Conservation (phyloP, 2,113 vertebrate genomes). For the Phocoena phocoena region DNA sequence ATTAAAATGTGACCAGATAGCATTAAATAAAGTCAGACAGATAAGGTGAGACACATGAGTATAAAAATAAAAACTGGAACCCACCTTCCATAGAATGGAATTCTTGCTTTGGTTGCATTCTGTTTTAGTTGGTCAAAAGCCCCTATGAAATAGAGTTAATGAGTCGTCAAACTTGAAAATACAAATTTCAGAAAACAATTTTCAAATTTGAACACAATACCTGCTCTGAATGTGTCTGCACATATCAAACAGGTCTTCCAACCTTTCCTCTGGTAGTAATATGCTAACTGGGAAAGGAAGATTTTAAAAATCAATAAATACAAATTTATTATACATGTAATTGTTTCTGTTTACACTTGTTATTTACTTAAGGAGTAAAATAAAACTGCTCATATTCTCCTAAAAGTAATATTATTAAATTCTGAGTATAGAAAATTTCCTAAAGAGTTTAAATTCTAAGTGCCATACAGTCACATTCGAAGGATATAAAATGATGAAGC, state of each 20-base stretch:
- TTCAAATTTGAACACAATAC: conserved; percentile 81
- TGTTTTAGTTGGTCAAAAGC: conserved; percentile 99
- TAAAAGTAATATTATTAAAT: not conserved
- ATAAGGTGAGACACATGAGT: not conserved
- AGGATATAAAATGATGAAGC: not conserved
- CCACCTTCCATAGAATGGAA: conserved; percentile 99
- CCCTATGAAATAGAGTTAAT: conserved; percentile 85
- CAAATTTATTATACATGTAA: not conserved
- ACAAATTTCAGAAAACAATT: conserved; percentile 9
- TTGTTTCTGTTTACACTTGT: not conserved
- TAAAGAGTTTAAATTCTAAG: conserved; percentile 48
- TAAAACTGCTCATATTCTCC: conserved; percentile 29
- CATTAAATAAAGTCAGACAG: not conserved
- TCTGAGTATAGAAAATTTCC: not conserved
- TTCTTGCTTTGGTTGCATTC: conserved; percentile 99
- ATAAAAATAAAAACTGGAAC: conserved; percentile 58
- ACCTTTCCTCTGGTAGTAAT: conserved; percentile 99
- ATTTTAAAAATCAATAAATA: conserved; percentile 64
- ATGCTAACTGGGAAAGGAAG: conserved; percentile 90
- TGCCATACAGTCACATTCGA: conserved; percentile 11
- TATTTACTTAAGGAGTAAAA: conserved; percentile 34
- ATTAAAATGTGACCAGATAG: not conserved
- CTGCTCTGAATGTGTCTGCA: conserved; percentile 99
- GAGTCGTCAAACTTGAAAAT: conserved; percentile 44
- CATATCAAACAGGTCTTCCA: conserved; percentile 99